These are phyloP conservation scores for Ceramica pisi DNA, from an alignment of 2,888 invertebrate genomes.

Conservation along the genomic window DNA sequence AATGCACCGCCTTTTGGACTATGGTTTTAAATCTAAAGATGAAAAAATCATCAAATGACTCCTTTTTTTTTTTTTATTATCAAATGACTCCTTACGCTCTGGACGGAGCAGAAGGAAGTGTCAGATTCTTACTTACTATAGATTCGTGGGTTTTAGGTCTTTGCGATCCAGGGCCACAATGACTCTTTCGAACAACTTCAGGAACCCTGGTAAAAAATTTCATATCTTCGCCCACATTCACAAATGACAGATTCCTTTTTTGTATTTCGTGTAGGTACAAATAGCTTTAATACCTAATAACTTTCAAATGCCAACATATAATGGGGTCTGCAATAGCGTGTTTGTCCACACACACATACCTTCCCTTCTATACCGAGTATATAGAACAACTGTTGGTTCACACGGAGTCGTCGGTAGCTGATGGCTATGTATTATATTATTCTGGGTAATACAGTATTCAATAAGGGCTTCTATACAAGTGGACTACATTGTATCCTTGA, in stretches of 20 bases:
- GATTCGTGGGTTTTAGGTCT: no score
- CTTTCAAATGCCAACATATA: conserved; percentile 50
- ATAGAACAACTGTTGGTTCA: conserved; percentile 66
- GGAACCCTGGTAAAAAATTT: not conserved
- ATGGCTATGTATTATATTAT: conserved; percentile 38
- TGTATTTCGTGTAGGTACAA: not conserved
- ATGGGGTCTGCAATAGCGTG: conserved; percentile 60
- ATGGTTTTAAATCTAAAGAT: not conserved
- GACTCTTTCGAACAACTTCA: no score
- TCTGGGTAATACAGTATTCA: conserved; percentile 48
- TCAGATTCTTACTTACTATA: no score
- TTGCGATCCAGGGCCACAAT: no score
- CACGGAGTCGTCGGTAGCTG: conserved; percentile 57
- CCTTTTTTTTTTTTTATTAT: no score
- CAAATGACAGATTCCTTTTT: not conserved
- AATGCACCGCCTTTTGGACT: not conserved
- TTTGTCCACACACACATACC: conserved; percentile 42
- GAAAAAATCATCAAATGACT: not conserved
- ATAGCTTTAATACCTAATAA: conserved; percentile 26
- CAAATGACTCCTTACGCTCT: no score
- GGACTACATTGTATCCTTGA: conserved; percentile 31
- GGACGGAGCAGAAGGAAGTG: no score
- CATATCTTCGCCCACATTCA: not conserved
- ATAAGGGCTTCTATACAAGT: conserved; percentile 43
- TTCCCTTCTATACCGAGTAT: conserved; percentile 43